These are phyloP conservation scores for Myotis daubentonii DNA, from an alignment of 2,797 vertebrate genomes.

Conservation along the genomic window DNA sequence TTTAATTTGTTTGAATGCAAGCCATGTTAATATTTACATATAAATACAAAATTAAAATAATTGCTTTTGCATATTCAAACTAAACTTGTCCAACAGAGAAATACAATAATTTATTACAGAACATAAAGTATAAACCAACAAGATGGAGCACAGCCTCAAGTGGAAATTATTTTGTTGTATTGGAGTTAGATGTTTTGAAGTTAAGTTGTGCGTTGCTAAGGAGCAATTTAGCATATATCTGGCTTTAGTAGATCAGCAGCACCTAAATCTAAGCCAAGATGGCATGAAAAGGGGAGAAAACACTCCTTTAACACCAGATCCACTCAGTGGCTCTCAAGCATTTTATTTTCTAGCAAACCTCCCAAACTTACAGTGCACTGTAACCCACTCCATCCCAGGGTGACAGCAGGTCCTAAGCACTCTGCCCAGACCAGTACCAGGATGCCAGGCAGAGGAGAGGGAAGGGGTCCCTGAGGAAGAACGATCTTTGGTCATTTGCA, in stretches of 20 bases:
- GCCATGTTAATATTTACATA: slow-evolving; percentile 11
- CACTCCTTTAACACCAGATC: neutral
- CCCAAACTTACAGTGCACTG: neutral
- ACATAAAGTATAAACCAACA: neutral
- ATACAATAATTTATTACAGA: slow-evolving; percentile 13
- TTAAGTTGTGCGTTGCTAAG: neutral
- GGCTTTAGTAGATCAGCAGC: neutral
- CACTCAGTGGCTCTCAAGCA: neutral
- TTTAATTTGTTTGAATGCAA: slow-evolving; percentile 27
- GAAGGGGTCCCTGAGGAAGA: neutral
- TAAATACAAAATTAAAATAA: neutral
- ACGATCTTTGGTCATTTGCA: neutral
- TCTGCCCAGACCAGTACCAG: neutral
- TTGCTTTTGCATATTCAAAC: neutral
- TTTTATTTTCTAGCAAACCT: neutral
- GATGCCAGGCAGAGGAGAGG: neutral
- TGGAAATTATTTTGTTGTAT: neutral
- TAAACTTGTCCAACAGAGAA: slow-evolving; percentile 9
- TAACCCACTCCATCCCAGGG: neutral
- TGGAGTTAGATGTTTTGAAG: neutral
- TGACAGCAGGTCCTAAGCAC: neutral
- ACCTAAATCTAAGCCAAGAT: neutral
- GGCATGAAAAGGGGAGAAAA: neutral
- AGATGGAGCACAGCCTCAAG: neutral
- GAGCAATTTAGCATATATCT: neutral